Evolutionary conservation across 1,140 invertebrate genomes (phyloP).

Genomic region (Acromyrmex heyeri): DNA sequence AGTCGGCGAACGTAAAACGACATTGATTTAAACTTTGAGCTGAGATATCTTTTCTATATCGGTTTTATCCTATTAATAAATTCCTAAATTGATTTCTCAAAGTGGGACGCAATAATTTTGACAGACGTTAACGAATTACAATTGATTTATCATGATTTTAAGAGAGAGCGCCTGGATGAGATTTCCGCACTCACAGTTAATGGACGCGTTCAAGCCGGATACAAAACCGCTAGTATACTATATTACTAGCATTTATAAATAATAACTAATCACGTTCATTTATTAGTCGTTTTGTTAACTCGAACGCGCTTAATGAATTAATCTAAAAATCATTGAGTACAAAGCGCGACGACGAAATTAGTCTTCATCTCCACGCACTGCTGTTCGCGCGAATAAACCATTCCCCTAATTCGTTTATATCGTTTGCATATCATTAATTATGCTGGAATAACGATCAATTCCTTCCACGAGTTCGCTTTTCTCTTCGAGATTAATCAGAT

Average conservation of each 20-base stretch:
- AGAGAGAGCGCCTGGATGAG: constrained; percentile 48
- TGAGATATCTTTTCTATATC: background rate
- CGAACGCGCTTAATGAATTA: constrained; percentile 47
- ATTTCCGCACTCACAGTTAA: constrained; percentile 51
- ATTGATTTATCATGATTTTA: constrained; percentile 58
- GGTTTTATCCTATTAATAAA: background rate
- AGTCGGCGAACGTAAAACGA: background rate
- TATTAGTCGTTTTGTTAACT: too few species aligned
- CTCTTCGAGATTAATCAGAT: constrained; percentile 51
- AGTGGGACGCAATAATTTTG: constrained; percentile 18
- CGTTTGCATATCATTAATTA: constrained; percentile 75
- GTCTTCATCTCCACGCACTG: constrained; percentile 60
- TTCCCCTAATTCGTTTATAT: constrained; percentile 67
- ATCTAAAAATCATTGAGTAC: constrained; percentile 58
- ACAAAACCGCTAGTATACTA: too few species aligned
- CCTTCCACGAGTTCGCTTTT: constrained; percentile 3
- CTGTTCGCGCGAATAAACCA: constrained; percentile 66
- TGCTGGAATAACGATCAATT: constrained; percentile 68
- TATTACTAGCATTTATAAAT: too few species aligned
- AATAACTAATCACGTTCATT: too few species aligned
- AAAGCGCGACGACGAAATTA: constrained; percentile 54
- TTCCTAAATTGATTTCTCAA: background rate
- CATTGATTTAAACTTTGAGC: background rate
- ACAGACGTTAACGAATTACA: background rate
- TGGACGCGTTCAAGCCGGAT: too few species aligned